Percentiles rank a stretch among this genome's conserved stretches.
Evolutionary conservation across 2,797 vertebrate species (phyloP).

Genomic region (Darevskia mixta): DNA sequence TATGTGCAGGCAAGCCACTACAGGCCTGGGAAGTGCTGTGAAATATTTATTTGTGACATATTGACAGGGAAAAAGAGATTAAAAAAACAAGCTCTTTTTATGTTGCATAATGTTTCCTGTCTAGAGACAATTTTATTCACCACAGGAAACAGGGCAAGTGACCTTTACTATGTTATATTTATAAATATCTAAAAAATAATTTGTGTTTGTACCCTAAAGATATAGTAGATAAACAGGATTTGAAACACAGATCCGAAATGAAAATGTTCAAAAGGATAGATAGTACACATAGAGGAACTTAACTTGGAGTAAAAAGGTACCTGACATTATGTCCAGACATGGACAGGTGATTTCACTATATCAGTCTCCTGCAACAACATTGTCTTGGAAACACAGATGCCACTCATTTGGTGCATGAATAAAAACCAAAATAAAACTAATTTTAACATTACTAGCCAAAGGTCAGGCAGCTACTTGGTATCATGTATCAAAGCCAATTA

Average conservation of each 20-base stretch:
- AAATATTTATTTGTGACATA: background rate
- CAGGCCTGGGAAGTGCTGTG: background rate
- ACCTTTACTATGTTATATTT: background rate
- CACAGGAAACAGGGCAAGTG: background rate
- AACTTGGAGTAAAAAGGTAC: background rate
- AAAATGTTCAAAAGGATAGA: background rate
- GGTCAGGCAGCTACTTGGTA: slow-evolving; percentile 22
- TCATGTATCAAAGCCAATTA: slow-evolving; percentile 44
- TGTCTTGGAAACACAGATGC: slow-evolving; percentile 21
- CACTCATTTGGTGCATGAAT: slow-evolving; percentile 14
- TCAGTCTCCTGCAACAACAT: background rate
- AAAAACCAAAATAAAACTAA: slow-evolving; percentile 45
- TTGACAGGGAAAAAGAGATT: too few relatives aligned
- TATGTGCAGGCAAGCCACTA: background rate
- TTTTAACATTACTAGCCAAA: slow-evolving; percentile 36
- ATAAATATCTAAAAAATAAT: background rate
- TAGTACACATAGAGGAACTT: background rate
- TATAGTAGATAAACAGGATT: background rate
- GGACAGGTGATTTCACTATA: slow-evolving; percentile 20
- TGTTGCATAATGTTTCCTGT: background rate
- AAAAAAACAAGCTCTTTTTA: background rate
- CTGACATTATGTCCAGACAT: background rate
- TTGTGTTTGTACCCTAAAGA: background rate
- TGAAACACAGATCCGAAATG: background rate
- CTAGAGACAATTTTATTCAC: background rate